Evolutionary conservation across 2,797 vertebrate species (phyloP).

Genomic region (Pseudochaenichthys georgianus): DNA sequence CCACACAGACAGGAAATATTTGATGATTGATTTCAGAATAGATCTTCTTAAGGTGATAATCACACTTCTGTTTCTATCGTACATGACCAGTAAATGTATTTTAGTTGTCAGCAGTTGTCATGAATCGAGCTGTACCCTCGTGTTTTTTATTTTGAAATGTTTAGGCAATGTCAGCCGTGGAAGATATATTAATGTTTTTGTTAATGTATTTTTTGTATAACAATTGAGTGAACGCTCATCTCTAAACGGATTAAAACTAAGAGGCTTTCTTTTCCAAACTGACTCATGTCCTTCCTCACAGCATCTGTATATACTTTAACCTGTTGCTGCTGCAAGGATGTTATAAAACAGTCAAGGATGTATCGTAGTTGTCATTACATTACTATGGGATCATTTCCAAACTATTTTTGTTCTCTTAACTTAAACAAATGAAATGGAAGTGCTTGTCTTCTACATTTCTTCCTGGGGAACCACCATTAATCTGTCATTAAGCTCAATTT

Average conservation of each 20-base stretch:
- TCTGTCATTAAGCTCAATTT: conserved; percentile 6
- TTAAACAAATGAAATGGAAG: not conserved
- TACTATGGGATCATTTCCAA: not conserved
- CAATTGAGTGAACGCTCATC: conserved; percentile 37
- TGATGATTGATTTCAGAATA: conserved; percentile 43
- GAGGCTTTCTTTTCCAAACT: conserved; percentile 47
- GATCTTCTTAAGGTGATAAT: conserved; percentile 33
- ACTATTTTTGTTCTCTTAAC: not conserved
- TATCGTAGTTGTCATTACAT: not conserved
- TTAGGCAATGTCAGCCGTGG: conserved; percentile 30
- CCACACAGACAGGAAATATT: conserved; percentile 33
- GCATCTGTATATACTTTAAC: not conserved
- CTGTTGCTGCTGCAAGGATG: conserved; percentile 8
- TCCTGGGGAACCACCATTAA: not conserved
- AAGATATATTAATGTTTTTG: conserved; percentile 44
- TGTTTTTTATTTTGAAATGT: conserved; percentile 58
- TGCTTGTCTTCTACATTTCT: not conserved
- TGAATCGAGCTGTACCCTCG: conserved; percentile 12
- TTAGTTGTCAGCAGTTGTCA: conserved; percentile 19
- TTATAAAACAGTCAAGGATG: not conserved
- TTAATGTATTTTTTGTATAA: conserved; percentile 53
- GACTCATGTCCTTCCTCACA: conserved; percentile 44
- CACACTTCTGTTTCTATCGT: conserved; percentile 39
- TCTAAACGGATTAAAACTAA: conserved; percentile 72
- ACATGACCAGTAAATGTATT: conserved; percentile 39